These are phyloP conservation scores for Sesia bembeciformis DNA, from an alignment of 2,888 invertebrate species.

Conservation along the genomic window DNA sequence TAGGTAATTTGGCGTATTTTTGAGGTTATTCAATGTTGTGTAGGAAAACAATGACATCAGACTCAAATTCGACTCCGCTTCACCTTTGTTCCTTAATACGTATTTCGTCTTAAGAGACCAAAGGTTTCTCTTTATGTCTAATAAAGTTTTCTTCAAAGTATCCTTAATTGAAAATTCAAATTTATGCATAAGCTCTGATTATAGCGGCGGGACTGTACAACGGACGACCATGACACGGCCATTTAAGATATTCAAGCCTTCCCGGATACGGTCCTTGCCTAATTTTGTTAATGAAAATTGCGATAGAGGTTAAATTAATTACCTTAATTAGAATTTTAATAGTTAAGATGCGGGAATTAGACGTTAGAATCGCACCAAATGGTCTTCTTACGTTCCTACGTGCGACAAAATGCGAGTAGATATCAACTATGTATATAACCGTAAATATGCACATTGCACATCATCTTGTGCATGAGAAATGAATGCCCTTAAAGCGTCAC, in stretches of 20 bases:
- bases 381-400: too few species aligned
- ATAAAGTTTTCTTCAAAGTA: conserved; percentile 73
- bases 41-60: too few species aligned
- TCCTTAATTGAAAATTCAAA: conserved; percentile 74
- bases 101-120: conserved; percentile 65
- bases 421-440: too few species aligned
- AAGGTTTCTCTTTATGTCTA: conserved; percentile 71
- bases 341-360: too few species aligned
- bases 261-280: conserved; percentile 37
- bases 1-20: neutral
- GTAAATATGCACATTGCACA: too few species aligned
- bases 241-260: conserved; percentile 47
- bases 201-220: conserved; percentile 35
- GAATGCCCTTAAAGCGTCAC: too few species aligned
- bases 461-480: too few species aligned
- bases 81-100: conserved; percentile 39
- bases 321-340: conserved; percentile 24
- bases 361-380: too few species aligned
- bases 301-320: conserved; percentile 40
- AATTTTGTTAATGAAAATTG: conserved; percentile 52
- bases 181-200: conserved; percentile 75
- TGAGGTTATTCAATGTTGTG: neutral
- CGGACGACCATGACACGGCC: conserved; percentile 34
- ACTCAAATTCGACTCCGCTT: conserved; percentile 16
- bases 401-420: too few species aligned